A percentile compares a stretch with the other conserved stretches of the same genome.
Conservation (phyloP, 2,888 invertebrate genomes). For the Heteropelma amictum region DNA sequence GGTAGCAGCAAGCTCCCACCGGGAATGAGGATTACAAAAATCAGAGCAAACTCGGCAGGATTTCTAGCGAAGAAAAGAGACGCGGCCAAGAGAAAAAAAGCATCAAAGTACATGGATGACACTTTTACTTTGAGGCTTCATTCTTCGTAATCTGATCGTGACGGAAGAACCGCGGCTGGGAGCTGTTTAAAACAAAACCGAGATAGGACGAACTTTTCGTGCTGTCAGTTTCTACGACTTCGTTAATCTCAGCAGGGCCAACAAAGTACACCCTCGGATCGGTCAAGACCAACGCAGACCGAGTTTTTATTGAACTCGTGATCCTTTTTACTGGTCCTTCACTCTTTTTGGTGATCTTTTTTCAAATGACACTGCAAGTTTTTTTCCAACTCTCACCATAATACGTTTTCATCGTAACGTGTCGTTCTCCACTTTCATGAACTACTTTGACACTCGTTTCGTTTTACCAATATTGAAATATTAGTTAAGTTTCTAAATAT, state of each 20-base stretch:
- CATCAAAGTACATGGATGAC: no score
- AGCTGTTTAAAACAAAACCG: background rate
- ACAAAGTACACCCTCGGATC: slow-evolving; percentile 8
- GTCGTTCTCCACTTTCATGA: no score
- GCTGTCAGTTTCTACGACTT: background rate
- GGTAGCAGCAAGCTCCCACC: background rate
- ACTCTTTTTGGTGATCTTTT: background rate
- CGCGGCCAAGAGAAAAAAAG: no score
- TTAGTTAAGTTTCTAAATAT: no score
- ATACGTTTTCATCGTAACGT: background rate
- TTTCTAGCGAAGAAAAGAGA: background rate
- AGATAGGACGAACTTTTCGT: slow-evolving; percentile 27
- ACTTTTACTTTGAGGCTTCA: slow-evolving; percentile 15
- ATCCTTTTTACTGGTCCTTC: slow-evolving; percentile 17
- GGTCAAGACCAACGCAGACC: background rate
- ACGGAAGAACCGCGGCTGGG: background rate
- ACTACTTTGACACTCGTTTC: no score
- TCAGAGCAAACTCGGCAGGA: no score
- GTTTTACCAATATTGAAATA: no score
- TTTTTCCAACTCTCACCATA: background rate
- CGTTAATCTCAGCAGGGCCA: slow-evolving; percentile 21
- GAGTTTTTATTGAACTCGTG: slow-evolving; percentile 16
- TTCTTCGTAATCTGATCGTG: slow-evolving; percentile 21
- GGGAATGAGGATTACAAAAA: background rate
- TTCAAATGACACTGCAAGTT: background rate